phyloP scores from a whole-genome alignment of 2,113 vertebrate species.

The Camelus bactrianus region DNA sequence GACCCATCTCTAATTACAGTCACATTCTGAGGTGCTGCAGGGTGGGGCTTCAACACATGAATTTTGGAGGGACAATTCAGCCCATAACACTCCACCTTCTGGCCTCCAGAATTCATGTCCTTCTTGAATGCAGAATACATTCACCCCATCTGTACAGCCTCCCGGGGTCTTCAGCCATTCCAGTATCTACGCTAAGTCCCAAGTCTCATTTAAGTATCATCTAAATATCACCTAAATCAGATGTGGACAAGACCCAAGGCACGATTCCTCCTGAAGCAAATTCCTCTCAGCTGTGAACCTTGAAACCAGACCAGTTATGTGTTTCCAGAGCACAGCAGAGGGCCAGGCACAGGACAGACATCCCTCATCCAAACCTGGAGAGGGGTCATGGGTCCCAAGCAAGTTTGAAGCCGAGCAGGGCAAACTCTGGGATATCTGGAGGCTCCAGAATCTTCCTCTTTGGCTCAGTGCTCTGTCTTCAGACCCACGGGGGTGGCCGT shows the following conservation, averaged over 20 bases:
- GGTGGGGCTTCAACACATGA: not conserved
- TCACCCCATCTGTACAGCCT: not conserved
- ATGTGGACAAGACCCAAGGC: not conserved
- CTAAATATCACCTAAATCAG: not conserved
- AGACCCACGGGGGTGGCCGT: no score
- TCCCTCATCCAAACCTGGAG: no score
- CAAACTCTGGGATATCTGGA: not conserved
- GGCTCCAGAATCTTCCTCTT: not conserved
- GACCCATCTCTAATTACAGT: not conserved
- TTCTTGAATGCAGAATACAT: not conserved
- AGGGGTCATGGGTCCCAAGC: not conserved
- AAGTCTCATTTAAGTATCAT: not conserved
- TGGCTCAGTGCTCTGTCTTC: not conserved
- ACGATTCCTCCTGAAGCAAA: not conserved
- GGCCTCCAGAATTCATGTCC: not conserved
- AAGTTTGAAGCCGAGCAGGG: no score
- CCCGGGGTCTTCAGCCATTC: not conserved
- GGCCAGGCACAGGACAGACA: not conserved
- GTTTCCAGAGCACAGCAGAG: not conserved
- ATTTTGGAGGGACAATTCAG: not conserved
- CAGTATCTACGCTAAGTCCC: no score
- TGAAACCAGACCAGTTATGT: fast-evolving
- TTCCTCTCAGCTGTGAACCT: not conserved
- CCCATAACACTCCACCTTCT: not conserved
- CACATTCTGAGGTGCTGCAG: not conserved